Percentiles rank a stretch among this genome's conserved stretches.
These are phyloP conservation scores for Catamblyrhynchus diadema DNA, from an alignment of 2,797 vertebrate genomes.

Conservation along the genomic window DNA sequence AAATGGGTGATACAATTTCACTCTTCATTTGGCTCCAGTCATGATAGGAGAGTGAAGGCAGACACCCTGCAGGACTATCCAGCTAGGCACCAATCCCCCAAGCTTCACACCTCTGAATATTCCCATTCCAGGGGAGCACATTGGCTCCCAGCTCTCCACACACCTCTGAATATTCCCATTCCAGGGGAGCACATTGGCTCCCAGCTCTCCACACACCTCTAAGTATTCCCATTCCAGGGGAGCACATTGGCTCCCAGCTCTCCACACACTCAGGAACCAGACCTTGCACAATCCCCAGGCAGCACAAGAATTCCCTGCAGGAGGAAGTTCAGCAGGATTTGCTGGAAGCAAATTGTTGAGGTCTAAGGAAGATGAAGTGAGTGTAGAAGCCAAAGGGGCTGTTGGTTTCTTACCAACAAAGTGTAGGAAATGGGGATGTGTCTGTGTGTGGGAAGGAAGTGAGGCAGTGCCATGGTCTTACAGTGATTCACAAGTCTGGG, in stretches of 20 bases:
- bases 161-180: too few species aligned
- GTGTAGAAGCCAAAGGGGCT: not conserved
- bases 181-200: not conserved
- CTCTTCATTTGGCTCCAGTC: not conserved
- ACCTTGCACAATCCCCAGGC: not conserved
- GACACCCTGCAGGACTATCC: not conserved
- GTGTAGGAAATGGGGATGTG: not conserved
- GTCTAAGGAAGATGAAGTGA: not conserved
- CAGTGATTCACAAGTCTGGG: not conserved
- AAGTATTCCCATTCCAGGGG: not conserved
- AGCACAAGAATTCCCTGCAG: not conserved
- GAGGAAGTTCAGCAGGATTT: not conserved
- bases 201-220: not conserved
- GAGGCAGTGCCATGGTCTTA: not conserved
- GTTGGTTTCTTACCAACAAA: not conserved
- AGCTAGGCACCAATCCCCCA: not conserved
- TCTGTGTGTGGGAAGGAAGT: not conserved
- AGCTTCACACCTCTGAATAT: not conserved
- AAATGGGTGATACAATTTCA: not conserved
- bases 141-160: not conserved
- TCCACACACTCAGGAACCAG: not conserved
- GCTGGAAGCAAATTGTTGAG: not conserved
- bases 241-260: not conserved
- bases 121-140: not conserved
- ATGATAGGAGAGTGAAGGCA: not conserved